Base-by-base conservation (phyloP, 1,140 invertebrate species). In the Micrasema minimum region DNA sequence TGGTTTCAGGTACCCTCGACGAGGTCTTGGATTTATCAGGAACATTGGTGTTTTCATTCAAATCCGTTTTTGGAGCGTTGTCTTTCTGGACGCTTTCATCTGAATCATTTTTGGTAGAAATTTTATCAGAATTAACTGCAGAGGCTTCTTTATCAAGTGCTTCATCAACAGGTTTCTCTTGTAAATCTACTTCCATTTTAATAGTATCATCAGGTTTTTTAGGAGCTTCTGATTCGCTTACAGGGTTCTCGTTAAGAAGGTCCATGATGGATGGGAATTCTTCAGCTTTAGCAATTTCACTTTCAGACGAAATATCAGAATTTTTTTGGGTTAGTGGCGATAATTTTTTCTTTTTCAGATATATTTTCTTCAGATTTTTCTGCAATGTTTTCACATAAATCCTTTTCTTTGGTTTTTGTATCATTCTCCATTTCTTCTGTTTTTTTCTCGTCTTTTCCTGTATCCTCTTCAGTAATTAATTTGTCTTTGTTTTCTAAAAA, bases 251-350 rank as follows among this genome's bases (percentile, higher is more conserved):
- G 80, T 84, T 84, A 9, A 85, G 76, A 51, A 85, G 83, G 65
- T 85, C 83, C 82, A 85, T 83, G 46, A 85, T 84, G 4, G 83
- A 84, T 41, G 83, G 83, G 71, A 83, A 85, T n/a, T 84, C 83
- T 76, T 85, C 83, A 26, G 75, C 23, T 76, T 82, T 83, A 31
- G 62, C 61, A 26, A 37, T 12, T 35, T 65, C 59, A 11, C 51
- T 35, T 43, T 62, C 50, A 1, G 43, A 9, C 9, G 14, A 31
- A 2, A 14, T 37, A 9, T 68, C 14, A 69, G 51, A 31, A 9
- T 68, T 22, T 61, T 69, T 14, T 50, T 45, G 12, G 12, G 55
- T 45, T 26, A 26, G 12, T 38, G 7, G 37, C n/a, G 9, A 12
- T 4, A 4, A 18, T 37, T 46, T 64, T 14, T 1, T n/a, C 14